These are phyloP conservation scores for Thamnophis elegans DNA, from an alignment of 2,797 vertebrate species.

Conservation along the genomic window DNA sequence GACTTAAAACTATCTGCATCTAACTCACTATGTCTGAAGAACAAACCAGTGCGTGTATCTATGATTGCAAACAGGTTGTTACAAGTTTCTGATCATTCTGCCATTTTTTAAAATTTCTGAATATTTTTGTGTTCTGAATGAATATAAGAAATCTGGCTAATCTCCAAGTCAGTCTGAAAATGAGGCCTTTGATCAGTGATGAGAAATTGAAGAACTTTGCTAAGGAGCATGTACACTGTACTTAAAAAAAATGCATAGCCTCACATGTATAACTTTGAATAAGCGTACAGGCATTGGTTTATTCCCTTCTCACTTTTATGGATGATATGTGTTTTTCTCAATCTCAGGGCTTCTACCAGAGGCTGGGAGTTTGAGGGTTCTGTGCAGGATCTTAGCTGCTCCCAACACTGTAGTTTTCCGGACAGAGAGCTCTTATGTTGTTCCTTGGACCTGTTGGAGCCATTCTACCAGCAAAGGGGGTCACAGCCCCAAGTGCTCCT, in stretches of 20 bases:
- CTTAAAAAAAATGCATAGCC: neutral
- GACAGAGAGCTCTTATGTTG: neutral
- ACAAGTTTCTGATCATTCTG: neutral
- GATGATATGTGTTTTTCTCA: neutral
- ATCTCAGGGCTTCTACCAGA: neutral
- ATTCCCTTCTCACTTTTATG: neutral
- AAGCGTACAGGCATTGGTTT: neutral
- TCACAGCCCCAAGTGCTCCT: neutral
- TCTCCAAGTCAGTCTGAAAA: neutral
- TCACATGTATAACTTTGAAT: neutral
- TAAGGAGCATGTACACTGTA: neutral
- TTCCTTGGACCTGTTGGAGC: neutral
- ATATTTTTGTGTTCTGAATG: neutral
- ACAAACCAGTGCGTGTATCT: neutral
- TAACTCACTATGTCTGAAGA: neutral
- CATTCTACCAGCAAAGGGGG: neutral
- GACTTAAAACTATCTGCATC: slow-evolving; percentile 14
- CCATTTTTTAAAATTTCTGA: neutral
- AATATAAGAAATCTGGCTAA: neutral
- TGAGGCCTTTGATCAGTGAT: neutral
- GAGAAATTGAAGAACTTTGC: neutral
- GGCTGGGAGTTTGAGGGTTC: neutral
- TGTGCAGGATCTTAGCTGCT: neutral
- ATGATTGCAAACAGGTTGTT: neutral
- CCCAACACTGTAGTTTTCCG: neutral